Evolutionary conservation across 2,113 vertebrate species (phyloP).

Genomic region (Gymnogyps californianus): DNA sequence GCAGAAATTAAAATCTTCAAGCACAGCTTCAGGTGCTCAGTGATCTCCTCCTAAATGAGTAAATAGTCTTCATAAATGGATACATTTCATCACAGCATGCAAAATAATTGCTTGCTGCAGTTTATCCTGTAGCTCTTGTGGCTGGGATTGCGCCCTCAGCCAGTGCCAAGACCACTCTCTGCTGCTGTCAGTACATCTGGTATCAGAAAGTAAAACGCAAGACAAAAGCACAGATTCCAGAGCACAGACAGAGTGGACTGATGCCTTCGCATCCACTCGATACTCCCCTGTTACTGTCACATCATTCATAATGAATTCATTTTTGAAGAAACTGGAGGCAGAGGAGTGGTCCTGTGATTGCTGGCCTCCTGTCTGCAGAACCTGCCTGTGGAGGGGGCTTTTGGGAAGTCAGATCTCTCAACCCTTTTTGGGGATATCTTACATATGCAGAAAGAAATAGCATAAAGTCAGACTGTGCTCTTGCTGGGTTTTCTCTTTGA

Average conservation of each 20-base stretch:
- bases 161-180: neutral
- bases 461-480: neutral
- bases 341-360: neutral
- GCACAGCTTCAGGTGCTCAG: neutral
- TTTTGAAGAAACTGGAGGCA: neutral
- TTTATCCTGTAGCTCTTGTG: neutral
- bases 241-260: neutral
- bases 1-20: neutral
- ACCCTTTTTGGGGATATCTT: neutral
- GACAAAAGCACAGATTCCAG: neutral
- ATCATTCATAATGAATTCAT: neutral
- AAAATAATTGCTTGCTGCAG: neutral
- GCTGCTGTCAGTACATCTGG: neutral
- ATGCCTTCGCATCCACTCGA: neutral
- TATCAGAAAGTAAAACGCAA: neutral
- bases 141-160: neutral
- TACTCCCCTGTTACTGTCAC: neutral
- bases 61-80: neutral
- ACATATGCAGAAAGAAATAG: neutral
- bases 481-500: neutral
- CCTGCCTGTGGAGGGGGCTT: rapidly evolving
- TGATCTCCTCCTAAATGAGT: neutral
- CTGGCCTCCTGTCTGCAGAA: neutral
- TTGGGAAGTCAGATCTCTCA: neutral
- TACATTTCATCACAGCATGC: neutral